Evolutionary conservation across 2,888 invertebrate genomes (phyloP).

Genomic region (Volucella inflata): DNA sequence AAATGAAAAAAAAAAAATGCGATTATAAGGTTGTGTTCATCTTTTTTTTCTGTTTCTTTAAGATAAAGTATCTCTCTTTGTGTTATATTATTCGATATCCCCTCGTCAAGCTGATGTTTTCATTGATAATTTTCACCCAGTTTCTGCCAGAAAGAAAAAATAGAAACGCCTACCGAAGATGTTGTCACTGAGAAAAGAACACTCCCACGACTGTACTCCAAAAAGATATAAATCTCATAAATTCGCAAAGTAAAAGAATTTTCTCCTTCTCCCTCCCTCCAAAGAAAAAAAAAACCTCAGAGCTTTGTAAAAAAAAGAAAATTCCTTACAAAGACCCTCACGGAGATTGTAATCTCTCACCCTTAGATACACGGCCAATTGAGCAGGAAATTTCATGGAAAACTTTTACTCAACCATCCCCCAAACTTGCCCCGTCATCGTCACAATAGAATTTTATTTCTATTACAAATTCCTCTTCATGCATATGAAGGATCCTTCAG

Average conservation of each 20-base stretch:
- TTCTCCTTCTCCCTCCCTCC: slow-evolving; percentile 8
- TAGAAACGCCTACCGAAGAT: no score
- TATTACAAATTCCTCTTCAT: slow-evolving; percentile 33
- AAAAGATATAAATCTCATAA: slow-evolving; percentile 31
- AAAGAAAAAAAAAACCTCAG: slow-evolving; percentile 6
- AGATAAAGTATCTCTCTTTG: no score
- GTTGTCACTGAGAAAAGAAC: neutral
- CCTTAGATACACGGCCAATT: slow-evolving; percentile 57
- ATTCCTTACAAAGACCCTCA: slow-evolving; percentile 1
- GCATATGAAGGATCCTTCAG: slow-evolving; percentile 38
- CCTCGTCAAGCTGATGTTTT: neutral
- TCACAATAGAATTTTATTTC: slow-evolving; percentile 51
- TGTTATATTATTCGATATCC: neutral
- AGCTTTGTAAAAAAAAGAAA: slow-evolving; percentile 9
- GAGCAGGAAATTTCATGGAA: slow-evolving; percentile 62
- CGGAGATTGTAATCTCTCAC: slow-evolving; percentile 40
- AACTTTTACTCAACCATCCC: slow-evolving; percentile 9
- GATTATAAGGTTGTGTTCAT: no score
- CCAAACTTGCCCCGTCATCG: neutral
- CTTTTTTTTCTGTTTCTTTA: neutral
- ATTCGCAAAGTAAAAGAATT: slow-evolving; percentile 16
- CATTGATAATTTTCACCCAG: slow-evolving; percentile 5
- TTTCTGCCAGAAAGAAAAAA: no score
- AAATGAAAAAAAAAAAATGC: no score
- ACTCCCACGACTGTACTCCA: slow-evolving; percentile 12